These are phyloP conservation scores for Eupithecia subfuscata DNA, from an alignment of 2,888 invertebrate genomes.

Conservation along the genomic window DNA sequence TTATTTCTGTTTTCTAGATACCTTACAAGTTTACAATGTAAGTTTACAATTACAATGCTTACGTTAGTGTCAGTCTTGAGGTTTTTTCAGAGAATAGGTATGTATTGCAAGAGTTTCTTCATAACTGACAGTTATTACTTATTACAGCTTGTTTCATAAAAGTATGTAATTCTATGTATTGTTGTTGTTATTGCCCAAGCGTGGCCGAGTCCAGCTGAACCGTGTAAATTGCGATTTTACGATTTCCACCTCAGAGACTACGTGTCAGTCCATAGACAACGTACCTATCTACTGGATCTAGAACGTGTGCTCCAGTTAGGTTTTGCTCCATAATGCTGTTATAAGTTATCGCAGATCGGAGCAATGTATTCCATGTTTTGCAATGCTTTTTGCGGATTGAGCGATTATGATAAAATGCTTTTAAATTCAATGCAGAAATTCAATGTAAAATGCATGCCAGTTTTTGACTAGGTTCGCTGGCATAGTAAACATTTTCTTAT, in stretches of 20 bases:
- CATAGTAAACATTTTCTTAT: not conserved
- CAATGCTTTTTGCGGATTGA: constrained; percentile 30
- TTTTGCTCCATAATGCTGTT: constrained; percentile 27
- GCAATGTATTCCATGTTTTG: constrained; percentile 33
- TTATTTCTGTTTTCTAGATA: not conserved
- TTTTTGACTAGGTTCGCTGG: not conserved
- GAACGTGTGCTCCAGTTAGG: constrained; percentile 28
- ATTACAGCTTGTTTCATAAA: not conserved
- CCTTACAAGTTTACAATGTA: not conserved
- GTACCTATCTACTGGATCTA: constrained; percentile 15
- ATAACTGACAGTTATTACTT: constrained; percentile 1
- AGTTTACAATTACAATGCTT: not conserved
- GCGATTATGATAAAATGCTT: constrained; percentile 22
- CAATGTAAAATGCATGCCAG: not conserved
- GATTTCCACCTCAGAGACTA: constrained; percentile 56
- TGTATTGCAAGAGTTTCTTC: not conserved
- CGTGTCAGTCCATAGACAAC: constrained; percentile 14
- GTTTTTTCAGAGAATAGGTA: not conserved
- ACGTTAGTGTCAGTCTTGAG: not conserved
- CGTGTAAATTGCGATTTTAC: constrained; percentile 66
- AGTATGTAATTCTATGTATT: constrained; percentile 6
- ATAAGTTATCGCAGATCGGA: constrained; percentile 22
- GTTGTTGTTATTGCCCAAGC: constrained; percentile 30
- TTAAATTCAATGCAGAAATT: constrained; percentile 12
- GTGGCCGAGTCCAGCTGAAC: constrained; percentile 30